These are phyloP conservation scores for Engraulis encrasicolus DNA, from an alignment of 2,113 vertebrate genomes.

Conservation along the genomic window DNA sequence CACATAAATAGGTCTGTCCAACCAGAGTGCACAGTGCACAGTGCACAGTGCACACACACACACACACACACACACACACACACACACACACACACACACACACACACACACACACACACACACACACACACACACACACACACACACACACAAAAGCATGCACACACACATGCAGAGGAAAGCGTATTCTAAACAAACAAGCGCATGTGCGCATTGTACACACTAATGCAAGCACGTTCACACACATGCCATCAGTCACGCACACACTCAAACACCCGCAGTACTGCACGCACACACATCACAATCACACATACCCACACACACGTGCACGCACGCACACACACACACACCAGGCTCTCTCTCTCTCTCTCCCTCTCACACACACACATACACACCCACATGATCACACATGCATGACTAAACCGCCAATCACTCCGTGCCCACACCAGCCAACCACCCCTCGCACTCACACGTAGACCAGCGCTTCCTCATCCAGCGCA, in stretches of 20 bases:
- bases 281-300: not conserved
- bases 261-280: too few species aligned
- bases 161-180: not conserved
- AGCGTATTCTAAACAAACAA: too few species aligned
- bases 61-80: not conserved
- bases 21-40: conserved; percentile 2
- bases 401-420: not conserved
- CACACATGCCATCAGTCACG: too few species aligned
- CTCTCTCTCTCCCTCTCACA: too few species aligned
- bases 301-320: not conserved
- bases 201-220: too few species aligned
- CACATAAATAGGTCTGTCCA: conserved; percentile 38
- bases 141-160: too few species aligned
- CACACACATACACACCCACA: not conserved
- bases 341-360: too few species aligned
- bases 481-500: not conserved
- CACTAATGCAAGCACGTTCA: too few species aligned
- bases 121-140: not conserved
- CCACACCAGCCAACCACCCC: conserved; percentile 13
- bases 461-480: too few species aligned
- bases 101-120: not conserved
- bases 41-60: not conserved
- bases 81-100: not conserved
- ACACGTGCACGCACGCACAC: conserved; percentile 3
- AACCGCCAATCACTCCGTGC: not conserved